Percentiles rank a stretch among this genome's conserved stretches.
Evolutionary conservation across 2,888 invertebrate species (phyloP).

Genomic region (Fragum whitleyi): DNA sequence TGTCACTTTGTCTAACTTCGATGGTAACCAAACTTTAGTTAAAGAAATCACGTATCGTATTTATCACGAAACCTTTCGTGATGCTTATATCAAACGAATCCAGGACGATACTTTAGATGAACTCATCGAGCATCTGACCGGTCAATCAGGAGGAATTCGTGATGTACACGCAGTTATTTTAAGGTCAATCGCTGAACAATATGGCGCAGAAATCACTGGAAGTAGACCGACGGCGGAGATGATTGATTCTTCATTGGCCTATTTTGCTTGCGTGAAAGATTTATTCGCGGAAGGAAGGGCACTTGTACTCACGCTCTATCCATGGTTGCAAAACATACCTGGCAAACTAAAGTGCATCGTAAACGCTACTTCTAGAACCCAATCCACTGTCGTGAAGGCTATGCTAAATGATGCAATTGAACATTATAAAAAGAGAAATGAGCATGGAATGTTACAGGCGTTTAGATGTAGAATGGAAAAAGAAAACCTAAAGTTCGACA

Average conservation of each 20-base stretch:
- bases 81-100: background rate
- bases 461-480: conserved; percentile 1
- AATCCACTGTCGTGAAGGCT: background rate
- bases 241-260: conserved; percentile 9
- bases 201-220: background rate
- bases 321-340: conserved; percentile 5
- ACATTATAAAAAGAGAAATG: background rate
- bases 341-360: background rate
- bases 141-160: background rate
- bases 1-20: background rate
- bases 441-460: conserved; percentile 12
- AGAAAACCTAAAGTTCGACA: background rate
- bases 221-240: background rate
- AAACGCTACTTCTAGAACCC: background rate
- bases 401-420: background rate
- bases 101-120: background rate
- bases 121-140: background rate
- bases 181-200: background rate
- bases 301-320: conserved; percentile 6
- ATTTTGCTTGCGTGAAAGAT: background rate
- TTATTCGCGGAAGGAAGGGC: conserved; percentile 1
- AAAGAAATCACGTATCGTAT: background rate
- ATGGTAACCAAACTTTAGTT: background rate
- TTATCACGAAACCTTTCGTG: background rate
- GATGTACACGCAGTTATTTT: background rate